Evolutionary conservation across 1,140 invertebrate genomes (phyloP).

Genomic region (Drosophila eugracilis): DNA sequence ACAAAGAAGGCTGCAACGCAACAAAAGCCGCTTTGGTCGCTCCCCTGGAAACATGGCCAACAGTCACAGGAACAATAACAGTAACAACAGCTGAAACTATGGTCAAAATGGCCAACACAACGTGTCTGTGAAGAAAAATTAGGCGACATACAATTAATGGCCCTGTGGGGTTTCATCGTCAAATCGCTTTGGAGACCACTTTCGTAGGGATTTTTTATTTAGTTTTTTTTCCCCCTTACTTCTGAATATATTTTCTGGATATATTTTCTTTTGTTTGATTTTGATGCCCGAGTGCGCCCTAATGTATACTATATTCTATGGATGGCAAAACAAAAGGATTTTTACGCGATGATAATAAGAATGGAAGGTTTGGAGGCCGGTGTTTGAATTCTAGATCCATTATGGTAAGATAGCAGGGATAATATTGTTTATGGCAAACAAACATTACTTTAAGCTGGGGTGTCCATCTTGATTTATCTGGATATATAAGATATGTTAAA

Average conservation of each 20-base stretch:
- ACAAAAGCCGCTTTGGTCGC: conserved; percentile 68
- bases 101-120: conserved; percentile 48
- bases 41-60: conserved; percentile 69
- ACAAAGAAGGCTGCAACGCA: conserved; percentile 58
- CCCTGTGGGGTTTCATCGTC: conserved; percentile 73
- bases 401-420: too few species aligned
- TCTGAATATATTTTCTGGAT: conserved; percentile 11
- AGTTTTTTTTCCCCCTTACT: conserved; percentile 37
- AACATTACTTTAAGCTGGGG: too few species aligned
- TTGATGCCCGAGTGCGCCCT: conserved; percentile 2
- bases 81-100: conserved; percentile 43
- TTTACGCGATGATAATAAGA: background rate
- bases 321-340: conserved; percentile 4
- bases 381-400: background rate
- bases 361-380: background rate
- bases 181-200: conserved; percentile 52
- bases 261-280: conserved; percentile 22
- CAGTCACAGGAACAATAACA: conserved; percentile 46
- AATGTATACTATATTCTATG: conserved; percentile 12
- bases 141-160: conserved; percentile 79
- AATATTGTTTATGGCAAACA: background rate
- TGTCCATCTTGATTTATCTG: too few species aligned
- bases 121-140: conserved; percentile 43
- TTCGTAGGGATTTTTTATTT: conserved; percentile 37
- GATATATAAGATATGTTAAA: too few species aligned